Percentiles rank a stretch among this genome's conserved stretches.
phyloP scores from a whole-genome alignment of 2,797 vertebrate genomes.

The Chanos chanos region DNA sequence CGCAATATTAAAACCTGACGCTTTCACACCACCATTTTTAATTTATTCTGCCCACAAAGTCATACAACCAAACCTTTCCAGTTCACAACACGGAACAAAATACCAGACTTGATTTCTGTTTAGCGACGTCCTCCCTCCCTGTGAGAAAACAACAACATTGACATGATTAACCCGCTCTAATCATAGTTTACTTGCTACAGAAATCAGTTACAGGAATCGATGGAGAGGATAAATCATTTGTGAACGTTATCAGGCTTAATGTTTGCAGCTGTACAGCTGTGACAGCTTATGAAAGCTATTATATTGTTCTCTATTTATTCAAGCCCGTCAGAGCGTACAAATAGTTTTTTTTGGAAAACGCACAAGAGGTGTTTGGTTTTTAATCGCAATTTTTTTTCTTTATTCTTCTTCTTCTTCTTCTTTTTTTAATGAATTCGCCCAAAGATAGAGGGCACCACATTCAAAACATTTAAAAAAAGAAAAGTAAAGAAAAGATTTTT shows the following conservation, averaged over 20 bases:
- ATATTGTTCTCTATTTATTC: constrained; percentile 58
- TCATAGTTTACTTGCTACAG: constrained; percentile 20
- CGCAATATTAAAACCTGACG: no score
- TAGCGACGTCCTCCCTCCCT: no score
- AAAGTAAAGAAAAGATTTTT: constrained; percentile 18
- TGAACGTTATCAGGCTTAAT: constrained; percentile 49
- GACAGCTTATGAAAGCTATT: constrained; percentile 45
- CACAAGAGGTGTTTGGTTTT: neutral
- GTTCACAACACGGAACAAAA: no score
- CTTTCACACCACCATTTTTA: no score
- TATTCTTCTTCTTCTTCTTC: no score
- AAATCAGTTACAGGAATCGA: constrained; percentile 59
- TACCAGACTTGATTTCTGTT: no score
- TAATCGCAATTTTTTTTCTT: no score
- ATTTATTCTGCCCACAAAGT: no score
- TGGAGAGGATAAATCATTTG: constrained; percentile 65
- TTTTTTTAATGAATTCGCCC: no score
- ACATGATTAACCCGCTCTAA: constrained; percentile 19
- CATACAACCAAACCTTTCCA: no score
- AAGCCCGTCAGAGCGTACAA: constrained; percentile 53
- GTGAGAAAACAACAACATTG: no score
- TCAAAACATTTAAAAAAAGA: neutral
- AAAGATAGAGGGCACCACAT: neutral
- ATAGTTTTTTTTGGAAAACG: constrained; percentile 60
- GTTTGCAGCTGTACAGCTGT: constrained; percentile 44